Conservation (phyloP, 2,113 vertebrate genomes). For the Isurus oxyrinchus region DNA sequence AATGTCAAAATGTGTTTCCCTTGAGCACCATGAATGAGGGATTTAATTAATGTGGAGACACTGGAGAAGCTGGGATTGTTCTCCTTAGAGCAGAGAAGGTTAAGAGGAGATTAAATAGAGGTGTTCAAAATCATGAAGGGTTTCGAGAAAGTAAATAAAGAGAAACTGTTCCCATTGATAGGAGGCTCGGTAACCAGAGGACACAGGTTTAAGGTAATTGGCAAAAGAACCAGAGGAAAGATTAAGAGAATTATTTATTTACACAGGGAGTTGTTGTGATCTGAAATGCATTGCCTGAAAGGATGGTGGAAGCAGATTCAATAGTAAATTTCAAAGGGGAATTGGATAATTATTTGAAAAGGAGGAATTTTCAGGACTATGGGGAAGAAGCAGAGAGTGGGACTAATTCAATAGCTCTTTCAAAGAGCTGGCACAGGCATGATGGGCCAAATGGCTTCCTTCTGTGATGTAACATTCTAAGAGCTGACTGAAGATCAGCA, state of each 20-base stretch:
- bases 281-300: not conserved
- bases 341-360: not conserved
- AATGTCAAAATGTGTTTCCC: not conserved
- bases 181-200: not conserved
- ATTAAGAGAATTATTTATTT: not conserved
- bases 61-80: not conserved
- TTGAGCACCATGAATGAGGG: not conserved
- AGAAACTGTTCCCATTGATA: not conserved
- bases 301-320: not conserved
- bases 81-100: not conserved
- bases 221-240: not conserved
- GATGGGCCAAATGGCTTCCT: not conserved
- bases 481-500: not conserved
- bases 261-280: not conserved
- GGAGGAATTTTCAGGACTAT: not conserved
- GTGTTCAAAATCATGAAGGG: not conserved
- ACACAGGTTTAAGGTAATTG: not conserved
- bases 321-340: not conserved
- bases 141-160: not conserved
- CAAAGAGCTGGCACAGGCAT: not conserved
- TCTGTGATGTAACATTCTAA: not conserved
- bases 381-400: not conserved
- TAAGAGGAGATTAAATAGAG: not conserved
- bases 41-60: not conserved
- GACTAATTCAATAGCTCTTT: not conserved